These are phyloP conservation scores for Chymomyza fuscimana DNA, from an alignment of 2,888 invertebrate genomes.

Conservation along the genomic window DNA sequence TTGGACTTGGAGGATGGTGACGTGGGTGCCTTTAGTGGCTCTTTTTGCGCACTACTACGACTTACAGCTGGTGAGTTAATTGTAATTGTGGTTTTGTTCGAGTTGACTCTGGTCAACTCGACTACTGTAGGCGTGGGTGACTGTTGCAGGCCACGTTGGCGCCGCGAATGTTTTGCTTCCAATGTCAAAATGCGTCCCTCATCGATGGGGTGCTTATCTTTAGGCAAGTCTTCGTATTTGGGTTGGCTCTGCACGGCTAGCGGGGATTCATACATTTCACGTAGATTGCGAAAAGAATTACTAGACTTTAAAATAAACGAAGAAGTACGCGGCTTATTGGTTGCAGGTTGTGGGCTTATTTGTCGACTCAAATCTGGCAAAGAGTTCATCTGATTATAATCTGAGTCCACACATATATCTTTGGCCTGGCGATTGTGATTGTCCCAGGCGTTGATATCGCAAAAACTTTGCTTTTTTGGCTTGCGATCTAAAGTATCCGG, in stretches of 20 bases:
- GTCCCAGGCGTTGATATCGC: constrained; percentile 80
- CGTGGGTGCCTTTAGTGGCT: constrained; percentile 40
- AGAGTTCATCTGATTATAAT: constrained; percentile 64
- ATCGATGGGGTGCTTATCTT: constrained; percentile 63
- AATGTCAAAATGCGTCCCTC: constrained; percentile 85
- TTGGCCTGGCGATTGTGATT: constrained; percentile 69
- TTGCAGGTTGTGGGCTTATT: constrained; percentile 22
- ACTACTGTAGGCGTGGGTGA: constrained; percentile 60
- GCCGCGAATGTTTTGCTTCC: constrained; percentile 86
- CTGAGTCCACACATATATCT: constrained; percentile 68
- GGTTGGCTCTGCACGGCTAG: constrained; percentile 80
- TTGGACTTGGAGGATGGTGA: neutral
- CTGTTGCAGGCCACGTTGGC: constrained; percentile 83
- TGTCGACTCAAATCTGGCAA: constrained; percentile 70
- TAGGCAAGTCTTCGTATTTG: constrained; percentile 40
- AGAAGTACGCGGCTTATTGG: constrained; percentile 58
- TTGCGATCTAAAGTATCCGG: constrained; percentile 92
- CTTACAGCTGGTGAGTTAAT: constrained; percentile 46
- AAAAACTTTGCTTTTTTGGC: constrained; percentile 82
- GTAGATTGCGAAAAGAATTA: constrained; percentile 86
- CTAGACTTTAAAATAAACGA: constrained; percentile 85
- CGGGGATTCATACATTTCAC: constrained; percentile 87
- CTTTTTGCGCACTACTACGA: neutral
- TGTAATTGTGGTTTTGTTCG: constrained; percentile 73
- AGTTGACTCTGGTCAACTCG: constrained; percentile 65